phyloP scores from a whole-genome alignment of 2,888 invertebrate species.

The Criorhina ranunculi region DNA sequence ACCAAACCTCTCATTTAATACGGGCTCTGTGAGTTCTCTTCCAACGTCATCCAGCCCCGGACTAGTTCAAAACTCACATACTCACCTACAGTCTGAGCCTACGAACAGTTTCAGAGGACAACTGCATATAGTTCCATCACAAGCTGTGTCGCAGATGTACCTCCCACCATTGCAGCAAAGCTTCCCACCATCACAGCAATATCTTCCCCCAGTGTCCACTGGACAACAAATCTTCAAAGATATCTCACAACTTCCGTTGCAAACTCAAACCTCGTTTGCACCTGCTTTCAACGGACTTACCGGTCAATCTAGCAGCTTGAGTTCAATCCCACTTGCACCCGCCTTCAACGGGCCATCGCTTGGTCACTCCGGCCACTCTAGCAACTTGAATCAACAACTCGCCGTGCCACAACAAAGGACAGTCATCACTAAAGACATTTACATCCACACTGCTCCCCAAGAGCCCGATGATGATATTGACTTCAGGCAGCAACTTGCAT shows the following conservation, averaged over 20 bases:
- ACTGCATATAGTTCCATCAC: constrained; percentile 42
- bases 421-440: constrained; percentile 82
- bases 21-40: constrained; percentile 2
- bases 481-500: constrained; percentile 75
- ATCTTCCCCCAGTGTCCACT: constrained; percentile 14
- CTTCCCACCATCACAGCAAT: constrained; percentile 1
- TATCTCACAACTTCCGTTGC: constrained; percentile 51
- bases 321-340: constrained; percentile 13
- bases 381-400: constrained; percentile 29
- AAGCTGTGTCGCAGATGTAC: constrained; percentile 46
- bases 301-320: constrained; percentile 11
- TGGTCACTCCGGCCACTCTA: not conserved
- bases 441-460: constrained; percentile 83
- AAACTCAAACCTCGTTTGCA: constrained; percentile 15
- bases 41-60: constrained; percentile 8
- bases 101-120: constrained; percentile 6
- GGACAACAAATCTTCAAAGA: constrained; percentile 41
- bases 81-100: not conserved
- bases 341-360: not conserved
- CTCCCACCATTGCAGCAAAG: constrained; percentile 34
- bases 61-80: constrained; percentile 9
- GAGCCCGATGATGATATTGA: constrained; percentile 80
- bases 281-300: not conserved
- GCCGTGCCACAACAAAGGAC: constrained; percentile 47
- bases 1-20: constrained; percentile 21